A percentile compares a stretch with the other conserved stretches of the same genome.
These are phyloP conservation scores for Auanema sp. DNA, from an alignment of 2,888 invertebrate genomes.

Conservation along the genomic window DNA sequence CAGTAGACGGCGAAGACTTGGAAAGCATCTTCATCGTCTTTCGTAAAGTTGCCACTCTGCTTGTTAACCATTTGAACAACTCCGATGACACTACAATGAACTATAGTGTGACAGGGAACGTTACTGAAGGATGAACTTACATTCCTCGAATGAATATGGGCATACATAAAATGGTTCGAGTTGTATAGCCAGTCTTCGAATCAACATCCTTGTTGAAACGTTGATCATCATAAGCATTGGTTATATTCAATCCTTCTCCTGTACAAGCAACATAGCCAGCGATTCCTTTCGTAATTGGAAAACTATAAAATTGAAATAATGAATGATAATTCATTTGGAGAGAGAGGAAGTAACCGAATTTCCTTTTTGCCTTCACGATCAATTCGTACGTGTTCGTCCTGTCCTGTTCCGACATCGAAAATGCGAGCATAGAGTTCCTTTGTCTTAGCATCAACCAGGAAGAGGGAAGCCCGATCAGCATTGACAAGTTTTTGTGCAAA, in stretches of 20 bases:
- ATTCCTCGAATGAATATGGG: slow-evolving; percentile 76
- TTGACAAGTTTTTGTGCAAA: slow-evolving; percentile 80
- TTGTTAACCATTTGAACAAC: slow-evolving; percentile 86
- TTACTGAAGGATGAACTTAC: slow-evolving; percentile 19
- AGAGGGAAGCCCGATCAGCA: slow-evolving; percentile 82
- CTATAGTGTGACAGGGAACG: too few species aligned
- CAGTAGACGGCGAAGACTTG: slow-evolving; percentile 80
- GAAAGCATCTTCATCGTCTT: slow-evolving; percentile 80
- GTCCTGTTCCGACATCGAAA: slow-evolving; percentile 71
- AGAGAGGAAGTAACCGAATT: slow-evolving; percentile 39
- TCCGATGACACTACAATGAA: slow-evolving; percentile 73
- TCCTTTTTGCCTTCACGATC: slow-evolving; percentile 52
- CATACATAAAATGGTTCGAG: slow-evolving; percentile 81
- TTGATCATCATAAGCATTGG: slow-evolving; percentile 77
- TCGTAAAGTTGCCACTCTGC: slow-evolving; percentile 67
- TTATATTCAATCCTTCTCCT: slow-evolving; percentile 79
- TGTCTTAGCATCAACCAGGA: slow-evolving; percentile 77
- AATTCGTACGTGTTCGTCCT: slow-evolving; percentile 44
- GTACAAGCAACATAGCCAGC: slow-evolving; percentile 81
- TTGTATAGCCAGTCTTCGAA: slow-evolving; percentile 70
- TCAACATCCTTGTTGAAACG: slow-evolving; percentile 66
- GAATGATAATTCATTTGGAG: not conserved
- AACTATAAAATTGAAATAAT: slow-evolving; percentile 66
- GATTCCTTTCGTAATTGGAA: slow-evolving; percentile 79
- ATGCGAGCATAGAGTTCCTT: slow-evolving; percentile 80